Conservation (phyloP, 1,140 invertebrate species). For the Potamilus streckersoni region DNA sequence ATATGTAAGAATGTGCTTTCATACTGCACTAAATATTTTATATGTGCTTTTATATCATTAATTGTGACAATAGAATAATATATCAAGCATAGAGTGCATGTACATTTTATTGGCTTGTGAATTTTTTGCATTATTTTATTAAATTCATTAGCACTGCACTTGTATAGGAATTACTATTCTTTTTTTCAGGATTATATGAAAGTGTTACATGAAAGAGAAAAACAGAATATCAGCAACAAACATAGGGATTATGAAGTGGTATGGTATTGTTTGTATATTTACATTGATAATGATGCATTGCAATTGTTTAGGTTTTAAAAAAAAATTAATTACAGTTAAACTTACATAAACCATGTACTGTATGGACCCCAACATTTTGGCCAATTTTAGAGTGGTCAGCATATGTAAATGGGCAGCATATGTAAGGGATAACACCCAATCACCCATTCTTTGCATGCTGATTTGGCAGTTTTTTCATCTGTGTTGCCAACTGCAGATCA, state of each 20-base stretch:
- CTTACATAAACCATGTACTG: not conserved
- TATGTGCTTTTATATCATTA: not conserved
- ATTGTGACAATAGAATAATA: not conserved
- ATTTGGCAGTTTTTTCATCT: too few species aligned
- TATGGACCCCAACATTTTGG: not conserved
- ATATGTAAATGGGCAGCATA: not conserved
- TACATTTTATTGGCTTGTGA: not conserved
- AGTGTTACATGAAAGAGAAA: constrained; percentile 84
- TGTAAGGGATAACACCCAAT: too few species aligned
- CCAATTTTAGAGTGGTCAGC: not conserved
- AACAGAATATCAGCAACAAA: constrained; percentile 78
- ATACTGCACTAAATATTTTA: not conserved
- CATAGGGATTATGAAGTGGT: constrained; percentile 72
- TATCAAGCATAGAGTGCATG: not conserved
- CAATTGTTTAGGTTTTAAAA: not conserved
- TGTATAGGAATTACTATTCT: constrained; percentile 6
- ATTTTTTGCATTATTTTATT: not conserved
- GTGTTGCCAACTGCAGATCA: too few species aligned
- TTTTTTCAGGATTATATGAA: constrained; percentile 80
- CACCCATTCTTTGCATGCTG: too few species aligned
- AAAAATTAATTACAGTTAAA: not conserved
- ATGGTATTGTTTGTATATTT: constrained; percentile 25
- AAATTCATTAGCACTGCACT: too few species aligned
- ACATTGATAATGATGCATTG: not conserved
- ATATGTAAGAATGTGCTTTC: not conserved